phyloP scores from a whole-genome alignment of 2,797 vertebrate species.

The Molothrus ater region DNA sequence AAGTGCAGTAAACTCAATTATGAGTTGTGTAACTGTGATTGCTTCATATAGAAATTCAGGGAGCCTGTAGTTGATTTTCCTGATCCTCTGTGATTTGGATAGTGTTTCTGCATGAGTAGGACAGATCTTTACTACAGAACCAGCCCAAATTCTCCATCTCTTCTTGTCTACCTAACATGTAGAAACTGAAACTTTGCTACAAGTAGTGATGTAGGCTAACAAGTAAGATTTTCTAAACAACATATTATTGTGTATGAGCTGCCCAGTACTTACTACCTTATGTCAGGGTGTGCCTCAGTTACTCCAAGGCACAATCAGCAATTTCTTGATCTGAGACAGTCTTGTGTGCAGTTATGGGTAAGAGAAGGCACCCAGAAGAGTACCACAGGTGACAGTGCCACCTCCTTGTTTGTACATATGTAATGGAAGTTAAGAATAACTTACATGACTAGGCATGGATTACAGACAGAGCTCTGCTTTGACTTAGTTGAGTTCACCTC shows the following conservation, averaged over 20 bases:
- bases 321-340: not conserved
- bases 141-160: not conserved
- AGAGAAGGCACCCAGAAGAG: not conserved
- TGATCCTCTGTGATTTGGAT: not conserved
- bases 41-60: constrained; percentile 12
- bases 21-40: constrained; percentile 32
- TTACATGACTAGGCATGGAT: not conserved
- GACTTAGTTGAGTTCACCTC: not conserved
- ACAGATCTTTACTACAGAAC: not conserved
- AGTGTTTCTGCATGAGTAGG: not conserved
- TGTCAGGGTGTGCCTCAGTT: not conserved
- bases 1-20: constrained; percentile 17
- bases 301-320: not conserved
- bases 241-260: not conserved
- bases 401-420: not conserved
- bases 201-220: not conserved
- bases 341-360: not conserved
- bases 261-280: not conserved
- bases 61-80: not conserved
- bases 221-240: not conserved
- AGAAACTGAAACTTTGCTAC: not conserved
- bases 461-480: not conserved
- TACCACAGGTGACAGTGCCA: not conserved
- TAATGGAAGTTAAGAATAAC: not conserved
- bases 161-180: not conserved